These are phyloP conservation scores for Epizoanthus scotinus DNA, from an alignment of 92 coral and sea anemone genomes.

Conservation along the genomic window DNA sequence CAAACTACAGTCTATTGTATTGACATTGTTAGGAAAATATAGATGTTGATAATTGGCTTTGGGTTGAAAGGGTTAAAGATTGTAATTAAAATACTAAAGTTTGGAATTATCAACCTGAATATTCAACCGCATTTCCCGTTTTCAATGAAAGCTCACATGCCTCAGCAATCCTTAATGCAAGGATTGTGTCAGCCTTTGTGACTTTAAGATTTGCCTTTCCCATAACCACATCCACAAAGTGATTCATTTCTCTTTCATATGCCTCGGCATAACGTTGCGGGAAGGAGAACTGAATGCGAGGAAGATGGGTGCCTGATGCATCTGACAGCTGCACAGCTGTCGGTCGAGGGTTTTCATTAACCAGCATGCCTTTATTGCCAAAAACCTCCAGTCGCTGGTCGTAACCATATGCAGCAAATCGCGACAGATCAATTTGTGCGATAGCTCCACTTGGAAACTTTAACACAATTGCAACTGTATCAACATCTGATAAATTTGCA, in stretches of 20 bases:
- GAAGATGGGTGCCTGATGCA: conserved; percentile 37
- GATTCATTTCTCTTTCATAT: conserved; percentile 51
- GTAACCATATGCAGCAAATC: conserved; percentile 79
- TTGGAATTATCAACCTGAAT: not conserved
- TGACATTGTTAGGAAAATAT: no score
- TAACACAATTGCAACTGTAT: conserved; percentile 76
- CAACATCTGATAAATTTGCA: conserved; percentile 74
- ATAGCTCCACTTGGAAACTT: conserved; percentile 91
- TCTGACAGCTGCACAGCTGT: conserved; percentile 44
- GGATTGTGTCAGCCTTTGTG: conserved; percentile 61
- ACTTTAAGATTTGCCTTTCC: conserved; percentile 64
- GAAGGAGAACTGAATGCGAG: conserved; percentile 52
- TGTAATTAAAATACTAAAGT: not conserved
- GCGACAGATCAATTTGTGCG: conserved; percentile 81
- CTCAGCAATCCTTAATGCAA: conserved; percentile 60
- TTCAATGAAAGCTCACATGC: conserved; percentile 79
- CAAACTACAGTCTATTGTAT: no score
- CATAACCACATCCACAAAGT: conserved; percentile 65
- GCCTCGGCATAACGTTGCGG: conserved; percentile 64
- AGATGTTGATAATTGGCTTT: no score
- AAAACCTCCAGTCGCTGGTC: conserved; percentile 92
- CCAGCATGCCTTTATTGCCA: conserved; percentile 87
- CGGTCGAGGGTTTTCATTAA: conserved; percentile 59
- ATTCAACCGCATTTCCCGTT: conserved; percentile 65
- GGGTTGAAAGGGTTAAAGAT: no score